Conservation (phyloP, 2,797 vertebrate genomes). For the Melanotaenia nigrans region DNA sequence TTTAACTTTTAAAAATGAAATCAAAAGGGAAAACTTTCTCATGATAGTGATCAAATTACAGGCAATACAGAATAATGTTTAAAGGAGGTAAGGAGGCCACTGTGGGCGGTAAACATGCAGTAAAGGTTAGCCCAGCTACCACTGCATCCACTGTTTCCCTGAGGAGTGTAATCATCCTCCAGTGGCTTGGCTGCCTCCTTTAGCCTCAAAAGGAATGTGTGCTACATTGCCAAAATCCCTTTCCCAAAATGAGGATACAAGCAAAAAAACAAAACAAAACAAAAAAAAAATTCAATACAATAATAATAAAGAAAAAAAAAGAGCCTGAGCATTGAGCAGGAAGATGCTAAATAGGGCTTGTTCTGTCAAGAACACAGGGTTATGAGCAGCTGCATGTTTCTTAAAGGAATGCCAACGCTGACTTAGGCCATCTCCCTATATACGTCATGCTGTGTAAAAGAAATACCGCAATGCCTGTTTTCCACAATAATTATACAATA, state of each 20-base stretch:
- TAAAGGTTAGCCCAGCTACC: slow-evolving; percentile 45
- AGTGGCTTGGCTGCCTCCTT: slow-evolving; percentile 63
- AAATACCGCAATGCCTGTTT: slow-evolving; percentile 52
- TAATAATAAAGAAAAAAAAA: no score
- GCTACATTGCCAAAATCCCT: slow-evolving; percentile 51
- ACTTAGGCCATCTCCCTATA: slow-evolving; percentile 60
- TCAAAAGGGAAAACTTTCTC: not conserved
- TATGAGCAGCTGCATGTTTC: slow-evolving; percentile 58
- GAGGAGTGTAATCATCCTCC: slow-evolving; percentile 68
- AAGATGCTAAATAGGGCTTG: slow-evolving; percentile 43
- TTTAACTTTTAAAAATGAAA: not conserved
- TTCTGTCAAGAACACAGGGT: slow-evolving; percentile 51
- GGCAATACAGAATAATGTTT: slow-evolving; percentile 2
- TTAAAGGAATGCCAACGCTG: slow-evolving; percentile 65
- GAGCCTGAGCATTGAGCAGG: slow-evolving; percentile 27
- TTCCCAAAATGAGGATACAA: slow-evolving; percentile 59
- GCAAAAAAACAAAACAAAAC: slow-evolving; percentile 40
- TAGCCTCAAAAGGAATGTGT: slow-evolving; percentile 62
- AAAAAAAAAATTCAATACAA: not conserved
- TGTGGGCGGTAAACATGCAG: slow-evolving; percentile 41
- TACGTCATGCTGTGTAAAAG: slow-evolving; percentile 59
- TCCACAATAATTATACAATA: slow-evolving; percentile 69
- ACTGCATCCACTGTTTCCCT: slow-evolving; percentile 57
- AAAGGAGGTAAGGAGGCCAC: slow-evolving; percentile 31
- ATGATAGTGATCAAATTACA: not conserved